Evolutionary conservation across 2,113 vertebrate species (phyloP), one percentile per base, ranked within the genome.

Genomic region (Zingel zingel): DNA sequence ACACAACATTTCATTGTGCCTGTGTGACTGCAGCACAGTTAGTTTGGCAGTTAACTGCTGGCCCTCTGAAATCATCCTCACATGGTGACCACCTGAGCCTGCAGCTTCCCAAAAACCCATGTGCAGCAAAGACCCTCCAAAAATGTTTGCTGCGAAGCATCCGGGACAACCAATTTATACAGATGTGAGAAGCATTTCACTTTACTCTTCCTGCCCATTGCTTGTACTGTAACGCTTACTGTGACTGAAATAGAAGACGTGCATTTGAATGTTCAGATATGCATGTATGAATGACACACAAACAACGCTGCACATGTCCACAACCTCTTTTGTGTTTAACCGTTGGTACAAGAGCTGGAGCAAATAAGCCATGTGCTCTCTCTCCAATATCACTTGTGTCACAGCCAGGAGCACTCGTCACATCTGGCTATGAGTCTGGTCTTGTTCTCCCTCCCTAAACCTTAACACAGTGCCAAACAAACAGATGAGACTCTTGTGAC

Each of bases 1-100:
- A 54, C 58, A 79, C 36, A 51, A 58, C 69, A 68, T 68, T 82
- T 66, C 39, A 83, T 64, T 67, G 56, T 68, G 74, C 65, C 39
- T 81, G 51, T 78, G 53, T 66, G 81, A 77, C 39, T 84, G 47
- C 48, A 47, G 71, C 71, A 63, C 69, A 70, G 58, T 86, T 48
- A 81, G 64, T 76, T 81, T 91, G 62, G 83, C 83, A 89, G 79
- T 81, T 81, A 67, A 68, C 25, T 73, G 75, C 58, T 77, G 51
- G 70, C 83, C 23, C 51, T 74, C 59, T 66, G 53, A 58, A 74
- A 73, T 86, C 71, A 75, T 78, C 85, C 75, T 86, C 88, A 89
- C 76, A 82, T 87, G 88, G 88, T 77, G 65, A 80, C 86, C 91
- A 94, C 75, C 89, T 92, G 91, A 91, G 86, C 82, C 88, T 81